Evolutionary conservation across 2,888 invertebrate species (phyloP), one percentile per base, ranked within the genome.

Genomic region (Gymnocheta viridis): DNA sequence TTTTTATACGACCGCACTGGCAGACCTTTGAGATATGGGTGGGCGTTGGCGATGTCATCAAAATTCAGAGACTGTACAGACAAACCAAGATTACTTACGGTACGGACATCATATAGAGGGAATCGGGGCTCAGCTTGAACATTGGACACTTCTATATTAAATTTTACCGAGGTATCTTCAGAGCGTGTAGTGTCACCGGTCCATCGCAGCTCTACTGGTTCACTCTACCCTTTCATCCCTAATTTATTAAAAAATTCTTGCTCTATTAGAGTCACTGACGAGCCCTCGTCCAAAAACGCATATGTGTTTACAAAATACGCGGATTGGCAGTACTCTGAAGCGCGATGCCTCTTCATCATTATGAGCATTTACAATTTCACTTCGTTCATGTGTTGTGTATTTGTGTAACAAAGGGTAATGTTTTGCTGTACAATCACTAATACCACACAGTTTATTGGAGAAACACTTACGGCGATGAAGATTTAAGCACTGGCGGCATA

Each of bases 261-360:
- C 47, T 80, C 79, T 44, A 66, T 80, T 19, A 72, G 56, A 19
- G 79, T 64, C 12, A 66, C 64, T 0, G 64, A 76, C 17, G 74
- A 66, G n/a, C n/a, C n/a, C n/a, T n/a, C n/a, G n/a, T n/a, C n/a
- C n/a, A n/a, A n/a, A n/a, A n/a, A n/a, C n/a, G 32, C 5, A 7
- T 7, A 32, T 7, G 32, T 5, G 5, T 64, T 19, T 2, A 56
- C 9, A n/a, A n/a, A n/a, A n/a, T n/a, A n/a, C n/a, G n/a, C n/a
- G n/a, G n/a, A n/a, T n/a, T n/a, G n/a, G n/a, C n/a, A n/a, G n/a
- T n/a, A n/a, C n/a, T n/a, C n/a, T n/a, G n/a, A n/a, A n/a, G n/a
- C n/a, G n/a, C n/a, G n/a, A n/a, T n/a, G n/a, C n/a, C n/a, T n/a
- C n/a, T n/a, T n/a, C n/a, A n/a, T n/a, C n/a, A n/a, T n/a, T n/a